Conservation (phyloP, 2,113 vertebrate genomes). For the Limnothrissa miodon region DNA sequence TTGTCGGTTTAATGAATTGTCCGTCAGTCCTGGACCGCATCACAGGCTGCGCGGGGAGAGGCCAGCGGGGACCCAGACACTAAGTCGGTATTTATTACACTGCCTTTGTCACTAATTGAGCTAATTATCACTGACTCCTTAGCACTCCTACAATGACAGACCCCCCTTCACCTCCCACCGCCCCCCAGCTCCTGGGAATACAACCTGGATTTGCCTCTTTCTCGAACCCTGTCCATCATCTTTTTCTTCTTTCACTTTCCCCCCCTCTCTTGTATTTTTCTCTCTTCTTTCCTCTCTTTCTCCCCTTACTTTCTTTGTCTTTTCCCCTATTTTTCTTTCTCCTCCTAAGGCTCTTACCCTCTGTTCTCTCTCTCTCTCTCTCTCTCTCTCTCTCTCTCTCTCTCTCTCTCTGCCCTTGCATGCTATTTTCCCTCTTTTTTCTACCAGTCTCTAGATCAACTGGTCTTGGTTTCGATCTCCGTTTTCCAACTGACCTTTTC, state of each 20-base stretch:
- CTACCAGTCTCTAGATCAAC: background rate
- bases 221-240: conserved; percentile 20
- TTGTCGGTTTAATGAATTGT: conserved; percentile 99
- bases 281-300: conserved; percentile 22
- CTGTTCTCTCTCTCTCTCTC: background rate
- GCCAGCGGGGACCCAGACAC: conserved; percentile 99
- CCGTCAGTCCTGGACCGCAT: conserved; percentile 93
- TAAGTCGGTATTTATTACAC: conserved; percentile 99
- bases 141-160: conserved; percentile 88
- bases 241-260: conserved; percentile 8
- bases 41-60: conserved; percentile 88
- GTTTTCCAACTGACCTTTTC: conserved; percentile 23
- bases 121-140: conserved; percentile 99
- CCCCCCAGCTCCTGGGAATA: conserved; percentile 69
- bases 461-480: conserved; percentile 18
- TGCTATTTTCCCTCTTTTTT: conserved; percentile 10
- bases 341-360: background rate
- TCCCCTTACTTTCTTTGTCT: conserved; percentile 23
- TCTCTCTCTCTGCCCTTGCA: background rate
- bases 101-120: conserved; percentile 99
- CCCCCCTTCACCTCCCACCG: conserved; percentile 65
- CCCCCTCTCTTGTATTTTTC: conserved; percentile 25
- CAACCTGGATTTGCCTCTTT: conserved; percentile 58
- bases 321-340: conserved; percentile 27
- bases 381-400: background rate